phyloP scores from a whole-genome alignment of 2,113 vertebrate species.

The Nasalis larvatus region DNA sequence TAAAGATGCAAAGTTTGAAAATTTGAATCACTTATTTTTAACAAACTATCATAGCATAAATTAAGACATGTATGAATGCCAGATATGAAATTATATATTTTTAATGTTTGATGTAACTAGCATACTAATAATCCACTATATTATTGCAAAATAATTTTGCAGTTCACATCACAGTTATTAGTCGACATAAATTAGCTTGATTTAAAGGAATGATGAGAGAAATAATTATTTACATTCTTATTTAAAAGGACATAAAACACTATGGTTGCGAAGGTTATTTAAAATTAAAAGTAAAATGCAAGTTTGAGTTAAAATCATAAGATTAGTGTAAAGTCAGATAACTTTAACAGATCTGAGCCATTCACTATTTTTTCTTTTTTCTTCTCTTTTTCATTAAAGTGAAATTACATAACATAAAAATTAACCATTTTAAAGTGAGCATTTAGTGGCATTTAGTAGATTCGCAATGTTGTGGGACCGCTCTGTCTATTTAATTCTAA shows the following conservation, averaged over 20 bases:
- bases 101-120: not conserved
- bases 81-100: not conserved
- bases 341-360: not conserved
- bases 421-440: not conserved
- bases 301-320: not conserved
- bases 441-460: not conserved
- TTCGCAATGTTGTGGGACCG: not conserved
- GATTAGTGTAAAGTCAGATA: not conserved
- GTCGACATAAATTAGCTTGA: slow-evolving; percentile 12
- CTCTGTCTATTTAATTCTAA: not conserved
- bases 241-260: not conserved
- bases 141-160: not conserved
- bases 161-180: not conserved
- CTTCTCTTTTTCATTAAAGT: not conserved
- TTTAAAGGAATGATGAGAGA: not conserved
- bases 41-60: not conserved
- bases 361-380: not conserved
- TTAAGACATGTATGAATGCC: not conserved
- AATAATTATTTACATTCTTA: not conserved
- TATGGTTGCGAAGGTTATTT: not conserved
- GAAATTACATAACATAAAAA: not conserved
- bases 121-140: not conserved
- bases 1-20: not conserved
- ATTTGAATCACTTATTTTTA: not conserved
- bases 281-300: not conserved